These are phyloP conservation scores for Papilio aristodemus DNA, from an alignment of 1,140 invertebrate species.

Conservation along the genomic window DNA sequence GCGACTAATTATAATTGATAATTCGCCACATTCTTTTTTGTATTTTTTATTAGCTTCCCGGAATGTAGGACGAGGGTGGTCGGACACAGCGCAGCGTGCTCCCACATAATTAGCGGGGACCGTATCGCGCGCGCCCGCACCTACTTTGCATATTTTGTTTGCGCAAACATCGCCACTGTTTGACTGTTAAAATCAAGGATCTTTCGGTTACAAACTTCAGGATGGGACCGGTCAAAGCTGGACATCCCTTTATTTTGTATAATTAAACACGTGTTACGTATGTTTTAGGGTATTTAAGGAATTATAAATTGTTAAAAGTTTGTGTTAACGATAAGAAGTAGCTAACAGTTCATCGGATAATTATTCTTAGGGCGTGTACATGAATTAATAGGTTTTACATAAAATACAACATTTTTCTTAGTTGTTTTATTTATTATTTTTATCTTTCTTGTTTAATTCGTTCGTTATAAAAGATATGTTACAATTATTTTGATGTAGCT, in stretches of 20 bases:
- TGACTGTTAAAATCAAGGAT: constrained; percentile 75
- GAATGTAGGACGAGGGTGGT: constrained; percentile 67
- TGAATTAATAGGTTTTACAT: too few relatives aligned
- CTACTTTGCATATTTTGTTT: constrained; percentile 79
- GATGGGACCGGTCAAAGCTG: constrained; percentile 48
- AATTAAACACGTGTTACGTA: constrained; percentile 47
- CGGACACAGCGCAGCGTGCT: constrained; percentile 64
- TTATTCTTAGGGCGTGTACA: too few relatives aligned
- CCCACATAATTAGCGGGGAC: constrained; percentile 72
- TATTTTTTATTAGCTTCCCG: constrained; percentile 70
- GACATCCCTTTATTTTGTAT: constrained; percentile 38
- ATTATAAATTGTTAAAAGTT: background rate
- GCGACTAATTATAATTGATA: constrained; percentile 74
- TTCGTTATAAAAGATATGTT: too few relatives aligned
- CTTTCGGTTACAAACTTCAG: constrained; percentile 52
- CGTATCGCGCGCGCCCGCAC: constrained; percentile 71
- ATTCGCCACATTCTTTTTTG: constrained; percentile 68
- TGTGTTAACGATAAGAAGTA: background rate
- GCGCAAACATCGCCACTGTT: constrained; percentile 71
- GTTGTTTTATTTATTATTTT: too few relatives aligned
- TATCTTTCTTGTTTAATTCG: too few relatives aligned
- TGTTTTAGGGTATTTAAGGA: constrained; percentile 20
- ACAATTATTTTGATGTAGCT: too few relatives aligned
- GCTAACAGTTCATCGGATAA: too few relatives aligned
- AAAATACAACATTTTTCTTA: too few relatives aligned